Conservation (phyloP, 1,140 invertebrate species). For the Branchinecta lynchi region DNA sequence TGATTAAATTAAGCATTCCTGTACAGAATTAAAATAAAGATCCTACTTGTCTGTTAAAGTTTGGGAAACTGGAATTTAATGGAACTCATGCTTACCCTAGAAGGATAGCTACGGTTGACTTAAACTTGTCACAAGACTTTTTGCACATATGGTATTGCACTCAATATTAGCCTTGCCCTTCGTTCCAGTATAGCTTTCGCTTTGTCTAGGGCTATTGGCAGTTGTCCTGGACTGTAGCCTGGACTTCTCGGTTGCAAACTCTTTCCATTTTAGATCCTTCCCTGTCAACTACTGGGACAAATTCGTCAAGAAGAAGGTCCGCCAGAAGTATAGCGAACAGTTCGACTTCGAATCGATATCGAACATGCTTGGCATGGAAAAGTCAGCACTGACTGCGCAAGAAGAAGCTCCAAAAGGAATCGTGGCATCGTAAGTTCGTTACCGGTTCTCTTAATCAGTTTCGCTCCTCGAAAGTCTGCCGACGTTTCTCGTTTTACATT, state of each 20-base stretch:
- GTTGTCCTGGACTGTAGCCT: no score
- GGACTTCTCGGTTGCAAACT: not conserved
- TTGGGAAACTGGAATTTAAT: no score
- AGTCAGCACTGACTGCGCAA: conserved; percentile 64
- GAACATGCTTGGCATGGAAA: conserved; percentile 84
- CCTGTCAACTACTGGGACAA: conserved; percentile 99
- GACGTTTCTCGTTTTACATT: not conserved
- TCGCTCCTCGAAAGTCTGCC: not conserved
- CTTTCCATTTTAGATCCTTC: conserved; percentile 51
- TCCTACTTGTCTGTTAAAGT: no score
- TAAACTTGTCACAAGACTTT: no score
- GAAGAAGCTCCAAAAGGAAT: conserved; percentile 58
- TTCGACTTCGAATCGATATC: conserved; percentile 94
- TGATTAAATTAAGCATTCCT: no score
- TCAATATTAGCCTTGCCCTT: no score
- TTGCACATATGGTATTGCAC: no score
- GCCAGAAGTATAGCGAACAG: conserved; percentile 90
- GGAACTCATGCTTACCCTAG: no score
- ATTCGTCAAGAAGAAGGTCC: conserved; percentile 98
- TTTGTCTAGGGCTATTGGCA: no score
- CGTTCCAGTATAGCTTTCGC: no score
- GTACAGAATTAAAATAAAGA: no score
- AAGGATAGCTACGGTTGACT: no score
- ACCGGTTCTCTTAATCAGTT: not conserved
- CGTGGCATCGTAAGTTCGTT: conserved; percentile 48